Conservation (phyloP, 2,113 vertebrate genomes). For the Hippocampus barbouri region DNA sequence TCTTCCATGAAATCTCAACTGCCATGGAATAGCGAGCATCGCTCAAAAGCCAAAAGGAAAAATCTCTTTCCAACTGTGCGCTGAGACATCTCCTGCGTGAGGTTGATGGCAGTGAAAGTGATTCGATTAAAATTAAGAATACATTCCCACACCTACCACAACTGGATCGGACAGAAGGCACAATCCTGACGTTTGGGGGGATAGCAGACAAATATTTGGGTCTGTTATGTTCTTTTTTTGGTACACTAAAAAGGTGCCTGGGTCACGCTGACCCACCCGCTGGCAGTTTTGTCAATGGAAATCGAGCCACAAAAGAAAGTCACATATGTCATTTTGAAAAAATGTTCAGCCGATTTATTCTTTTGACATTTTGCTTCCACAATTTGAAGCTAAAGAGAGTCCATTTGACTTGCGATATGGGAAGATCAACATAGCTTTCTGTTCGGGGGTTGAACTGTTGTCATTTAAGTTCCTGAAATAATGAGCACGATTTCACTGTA, state of each 20-base stretch:
- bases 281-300: no score
- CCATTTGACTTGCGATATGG: background rate
- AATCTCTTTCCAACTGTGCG: conserved; percentile 3
- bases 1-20: conserved; percentile 52
- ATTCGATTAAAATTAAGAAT: background rate
- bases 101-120: conserved; percentile 1
- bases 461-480: no score
- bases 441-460: no score
- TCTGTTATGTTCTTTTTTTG: background rate
- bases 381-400: no score
- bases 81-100: conserved; percentile 8
- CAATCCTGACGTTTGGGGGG: background rate
- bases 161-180: conserved; percentile 5
- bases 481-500: no score
- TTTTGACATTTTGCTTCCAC: no score
- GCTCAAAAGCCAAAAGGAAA: conserved; percentile 29
- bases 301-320: no score
- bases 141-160: background rate
- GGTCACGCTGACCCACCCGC: no score
- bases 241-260: background rate
- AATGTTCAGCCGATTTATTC: no score
- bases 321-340: no score
- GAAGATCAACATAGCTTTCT: no score
- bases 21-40: conserved; percentile 22
- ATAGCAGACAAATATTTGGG: no score